Base-by-base conservation (phyloP, 2,888 invertebrate genomes). In the Entomobrya multifasciata region DNA sequence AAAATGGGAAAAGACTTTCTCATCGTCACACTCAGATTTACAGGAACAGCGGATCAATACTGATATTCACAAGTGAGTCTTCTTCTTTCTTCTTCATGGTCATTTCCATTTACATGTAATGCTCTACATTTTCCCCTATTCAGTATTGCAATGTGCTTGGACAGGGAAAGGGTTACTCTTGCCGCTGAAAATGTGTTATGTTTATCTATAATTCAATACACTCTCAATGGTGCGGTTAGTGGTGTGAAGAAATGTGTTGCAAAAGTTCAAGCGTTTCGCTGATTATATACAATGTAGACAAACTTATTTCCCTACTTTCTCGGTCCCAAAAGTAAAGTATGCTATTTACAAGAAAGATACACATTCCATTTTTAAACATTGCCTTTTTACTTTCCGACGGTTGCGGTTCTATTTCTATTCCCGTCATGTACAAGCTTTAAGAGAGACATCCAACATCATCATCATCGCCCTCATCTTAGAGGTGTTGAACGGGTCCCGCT, bases 81-180 rank as follows among this genome's bases (percentile, higher is more conserved):
- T 60, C 60, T 27, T 60, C 15, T 27, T 57, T 60, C 8, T 27
- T 30, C 36, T 36, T 60, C 15, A 27, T 15, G 27, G n/a, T n/a
- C n/a, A n/a, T n/a, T n/a, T n/a, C n/a, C n/a, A n/a, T n/a, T n/a
- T n/a, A n/a, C n/a, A n/a, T n/a, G n/a, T n/a, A n/a, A n/a, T n/a
- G n/a, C n/a, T n/a, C n/a, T n/a, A n/a, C n/a, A n/a, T n/a, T n/a
- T n/a, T n/a, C n/a, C n/a, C n/a, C 27, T 60, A 13, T 11, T 25
- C 1, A 1, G 25, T 2, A 13, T 3, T 10, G 25, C 22, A 60
- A 60, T 30, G 60, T 22, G 60, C 27, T 27, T n/a, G 22, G 27
- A 30, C 57, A 57, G 22, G n/a, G 27, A 60, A 60, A 60, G 60
- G 60, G 60, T 22, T 55, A 55, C 52, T 52, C 52, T 60, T 60